Conservation (phyloP, 2,797 vertebrate species). For the Sylvilagus floridanus region DNA sequence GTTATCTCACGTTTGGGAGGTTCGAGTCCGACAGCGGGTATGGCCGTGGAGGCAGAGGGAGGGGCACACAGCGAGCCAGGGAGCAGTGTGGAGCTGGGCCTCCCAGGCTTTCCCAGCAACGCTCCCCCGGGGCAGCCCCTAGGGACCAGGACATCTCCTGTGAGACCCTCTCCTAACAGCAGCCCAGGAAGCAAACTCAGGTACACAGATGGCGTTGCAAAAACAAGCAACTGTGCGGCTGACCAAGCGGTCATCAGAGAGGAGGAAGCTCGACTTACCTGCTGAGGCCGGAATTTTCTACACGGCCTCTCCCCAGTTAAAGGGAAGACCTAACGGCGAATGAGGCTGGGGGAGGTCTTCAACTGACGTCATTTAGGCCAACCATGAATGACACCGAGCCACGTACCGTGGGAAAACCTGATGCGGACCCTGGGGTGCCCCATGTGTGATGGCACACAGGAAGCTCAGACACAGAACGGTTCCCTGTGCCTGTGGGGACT, state of each 20-base stretch:
- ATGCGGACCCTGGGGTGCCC: not conserved
- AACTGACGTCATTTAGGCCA: rapidly evolving
- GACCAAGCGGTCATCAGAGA: rapidly evolving
- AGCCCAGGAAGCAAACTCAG: not conserved
- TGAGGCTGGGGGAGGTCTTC: rapidly evolving
- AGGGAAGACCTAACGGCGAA: not conserved
- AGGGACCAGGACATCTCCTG: too few species aligned
- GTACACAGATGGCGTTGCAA: not conserved
- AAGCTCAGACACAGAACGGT: rapidly evolving
- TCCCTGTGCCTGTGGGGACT: not conserved
- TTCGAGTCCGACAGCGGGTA: too few species aligned
- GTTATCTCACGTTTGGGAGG: too few species aligned
- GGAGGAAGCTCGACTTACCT: too few species aligned
- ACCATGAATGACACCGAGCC: not conserved
- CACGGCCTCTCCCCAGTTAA: rapidly evolving
- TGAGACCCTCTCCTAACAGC: not conserved
- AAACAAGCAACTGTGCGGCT: not conserved
- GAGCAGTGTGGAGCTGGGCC: too few species aligned
- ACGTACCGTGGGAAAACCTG: rapidly evolving
- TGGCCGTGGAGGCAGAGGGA: too few species aligned
- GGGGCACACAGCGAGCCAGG: too few species aligned
- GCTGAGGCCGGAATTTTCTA: not conserved
- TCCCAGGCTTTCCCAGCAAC: too few species aligned
- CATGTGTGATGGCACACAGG: not conserved
- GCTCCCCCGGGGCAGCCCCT: too few species aligned